phyloP scores from a whole-genome alignment of 2,888 invertebrate genomes.

The Erannis defoliaria region DNA sequence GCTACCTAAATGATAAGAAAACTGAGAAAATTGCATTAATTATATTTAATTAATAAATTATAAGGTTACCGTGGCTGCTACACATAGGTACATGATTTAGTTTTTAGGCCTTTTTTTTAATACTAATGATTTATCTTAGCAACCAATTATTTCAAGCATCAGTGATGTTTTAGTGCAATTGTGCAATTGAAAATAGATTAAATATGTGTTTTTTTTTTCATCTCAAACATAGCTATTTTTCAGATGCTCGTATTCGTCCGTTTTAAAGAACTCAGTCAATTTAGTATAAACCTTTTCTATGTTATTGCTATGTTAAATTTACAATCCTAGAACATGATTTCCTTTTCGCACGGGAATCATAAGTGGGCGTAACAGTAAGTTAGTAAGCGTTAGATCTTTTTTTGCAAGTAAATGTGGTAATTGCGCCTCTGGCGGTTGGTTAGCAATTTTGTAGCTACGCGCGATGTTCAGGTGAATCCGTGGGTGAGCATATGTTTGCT shows the following conservation, averaged over 20 bases:
- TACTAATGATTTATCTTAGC: no score
- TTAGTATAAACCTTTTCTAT: background rate
- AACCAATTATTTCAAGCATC: no score
- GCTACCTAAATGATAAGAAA: no score
- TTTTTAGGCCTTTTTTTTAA: no score
- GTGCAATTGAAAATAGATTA: no score
- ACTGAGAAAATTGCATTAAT: no score
- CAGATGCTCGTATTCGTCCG: no score
- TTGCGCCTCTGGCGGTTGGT: conserved; percentile 22
- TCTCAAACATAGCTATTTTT: no score
- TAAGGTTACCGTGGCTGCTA: background rate
- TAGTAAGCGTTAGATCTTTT: background rate
- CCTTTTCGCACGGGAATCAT: conserved; percentile 6
- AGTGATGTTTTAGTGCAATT: no score
- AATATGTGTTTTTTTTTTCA: no score
- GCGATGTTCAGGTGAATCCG: conserved; percentile 53
- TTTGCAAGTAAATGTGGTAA: background rate
- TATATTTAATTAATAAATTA: background rate
- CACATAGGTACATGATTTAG: background rate
- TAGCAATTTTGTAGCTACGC: conserved; percentile 40
- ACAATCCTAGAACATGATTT: background rate
- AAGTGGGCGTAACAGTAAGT: background rate
- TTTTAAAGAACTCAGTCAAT: background rate
- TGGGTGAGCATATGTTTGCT: conserved; percentile 22
- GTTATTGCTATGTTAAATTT: background rate